A percentile compares a stretch with the other conserved stretches of the same genome.
Evolutionary conservation across 2,888 invertebrate species (phyloP).

Genomic region (Acanthosepion esculentum): DNA sequence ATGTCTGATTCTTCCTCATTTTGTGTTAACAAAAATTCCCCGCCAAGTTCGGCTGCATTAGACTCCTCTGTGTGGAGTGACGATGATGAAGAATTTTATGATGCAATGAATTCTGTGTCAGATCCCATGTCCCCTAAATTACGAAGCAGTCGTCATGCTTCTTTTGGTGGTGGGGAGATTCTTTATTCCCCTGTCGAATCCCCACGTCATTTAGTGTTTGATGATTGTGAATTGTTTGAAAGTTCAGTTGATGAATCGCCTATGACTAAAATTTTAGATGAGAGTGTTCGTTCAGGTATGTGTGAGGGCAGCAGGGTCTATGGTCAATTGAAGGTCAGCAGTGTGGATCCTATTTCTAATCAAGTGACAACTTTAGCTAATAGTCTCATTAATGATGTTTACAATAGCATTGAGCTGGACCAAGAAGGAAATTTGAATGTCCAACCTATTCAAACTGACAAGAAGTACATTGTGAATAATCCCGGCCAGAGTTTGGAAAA

Average conservation of each 20-base stretch:
- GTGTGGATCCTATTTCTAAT: neutral
- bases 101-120: constrained; percentile 36
- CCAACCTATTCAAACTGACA: neutral
- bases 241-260: constrained; percentile 41
- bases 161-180: neutral
- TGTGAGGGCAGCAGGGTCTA: neutral
- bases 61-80: neutral
- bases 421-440: neutral
- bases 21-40: neutral
- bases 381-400: neutral
- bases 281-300: neutral
- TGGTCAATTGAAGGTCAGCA: neutral
- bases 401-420: neutral
- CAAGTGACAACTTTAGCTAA: neutral
- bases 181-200: neutral
- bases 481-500: neutral
- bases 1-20: neutral
- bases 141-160: neutral
- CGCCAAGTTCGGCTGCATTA: neutral
- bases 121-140: constrained; percentile 33
- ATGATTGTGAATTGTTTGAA: constrained; percentile 35
- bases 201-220: neutral
- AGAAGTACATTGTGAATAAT: neutral
- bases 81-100: constrained; percentile 43
- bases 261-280: neutral